A percentile compares a stretch with the other conserved stretches of the same genome.
Evolutionary conservation across 2,797 vertebrate species (phyloP).

Genomic region (Channallabes apus): DNA sequence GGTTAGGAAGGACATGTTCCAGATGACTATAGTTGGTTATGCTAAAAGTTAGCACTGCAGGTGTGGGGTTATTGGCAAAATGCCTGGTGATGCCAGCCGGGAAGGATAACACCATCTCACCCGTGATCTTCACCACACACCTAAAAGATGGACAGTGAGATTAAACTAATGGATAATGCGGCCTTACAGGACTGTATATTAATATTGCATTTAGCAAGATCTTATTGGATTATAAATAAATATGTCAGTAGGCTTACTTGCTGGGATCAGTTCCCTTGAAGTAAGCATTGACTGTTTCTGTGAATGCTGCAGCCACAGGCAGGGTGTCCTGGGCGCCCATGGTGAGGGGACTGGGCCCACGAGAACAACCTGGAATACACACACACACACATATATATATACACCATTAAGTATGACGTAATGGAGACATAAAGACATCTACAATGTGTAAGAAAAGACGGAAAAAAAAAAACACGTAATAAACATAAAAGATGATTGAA

Average conservation of each 20-base stretch:
- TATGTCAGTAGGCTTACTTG: constrained; percentile 80
- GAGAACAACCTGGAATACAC: constrained; percentile 84
- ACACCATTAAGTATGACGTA: background rate
- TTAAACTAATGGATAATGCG: constrained; percentile 5
- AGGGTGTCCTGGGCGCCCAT: constrained; percentile 98
- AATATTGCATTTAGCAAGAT: background rate
- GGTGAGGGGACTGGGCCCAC: constrained; percentile 95
- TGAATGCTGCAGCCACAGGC: constrained; percentile 95
- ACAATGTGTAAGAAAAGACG: constrained; percentile 9
- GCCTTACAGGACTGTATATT: background rate
- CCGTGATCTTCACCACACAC: constrained; percentile 96
- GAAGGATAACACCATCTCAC: constrained; percentile 98
- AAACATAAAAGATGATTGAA: constrained; percentile 5
- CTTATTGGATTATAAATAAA: background rate
- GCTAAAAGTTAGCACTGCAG: constrained; percentile 93
- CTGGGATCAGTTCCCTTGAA: constrained; percentile 95
- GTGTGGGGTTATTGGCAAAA: constrained; percentile 94
- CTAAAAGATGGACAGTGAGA: constrained; percentile 65
- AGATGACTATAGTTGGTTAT: constrained; percentile 96
- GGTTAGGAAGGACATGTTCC: constrained; percentile 98
- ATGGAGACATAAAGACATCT: background rate
- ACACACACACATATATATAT: constrained; percentile 33
- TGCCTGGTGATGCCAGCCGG: constrained; percentile 97
- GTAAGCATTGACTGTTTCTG: constrained; percentile 94
- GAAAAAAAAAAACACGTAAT: constrained; percentile 8